Conservation (phyloP, 2,888 invertebrate genomes). For the Cyrtodaria siliqua region DNA sequence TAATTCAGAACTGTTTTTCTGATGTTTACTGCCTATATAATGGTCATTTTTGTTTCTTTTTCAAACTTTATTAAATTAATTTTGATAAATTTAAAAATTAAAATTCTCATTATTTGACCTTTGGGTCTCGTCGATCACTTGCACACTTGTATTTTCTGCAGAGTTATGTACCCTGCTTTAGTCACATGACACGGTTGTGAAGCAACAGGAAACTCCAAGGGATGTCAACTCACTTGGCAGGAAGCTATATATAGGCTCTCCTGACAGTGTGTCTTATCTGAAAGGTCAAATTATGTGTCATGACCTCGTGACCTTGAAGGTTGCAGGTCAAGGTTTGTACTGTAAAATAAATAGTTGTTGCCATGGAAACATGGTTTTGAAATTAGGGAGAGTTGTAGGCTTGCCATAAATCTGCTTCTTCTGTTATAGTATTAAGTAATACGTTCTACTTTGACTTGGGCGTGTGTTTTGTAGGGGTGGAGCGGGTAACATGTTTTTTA, state of each 20-base stretch:
- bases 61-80: too few species aligned
- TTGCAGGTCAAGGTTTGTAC: slow-evolving; percentile 46
- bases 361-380: too few species aligned
- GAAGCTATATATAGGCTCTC: slow-evolving; percentile 58
- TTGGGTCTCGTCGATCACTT: slow-evolving; percentile 53
- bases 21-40: too few species aligned
- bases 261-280: slow-evolving; percentile 32
- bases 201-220: slow-evolving; percentile 8
- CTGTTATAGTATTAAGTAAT: background rate
- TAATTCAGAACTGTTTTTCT: too few species aligned
- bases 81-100: background rate
- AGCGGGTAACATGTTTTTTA: too few species aligned
- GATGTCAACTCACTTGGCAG: slow-evolving; percentile 27
- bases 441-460: too few species aligned
- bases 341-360: slow-evolving; percentile 14
- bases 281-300: slow-evolving; percentile 38
- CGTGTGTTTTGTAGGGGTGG: too few species aligned
- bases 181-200: slow-evolving; percentile 49
- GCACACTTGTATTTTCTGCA: slow-evolving; percentile 58
- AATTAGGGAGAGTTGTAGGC: background rate
- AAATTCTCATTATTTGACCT: slow-evolving; percentile 27
- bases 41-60: too few species aligned
- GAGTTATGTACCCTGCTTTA: slow-evolving; percentile 40
- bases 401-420: slow-evolving; percentile 1
- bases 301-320: slow-evolving; percentile 50